These are phyloP conservation scores for Bembecia ichneumoniformis DNA, from an alignment of 2,888 invertebrate genomes.

Conservation along the genomic window DNA sequence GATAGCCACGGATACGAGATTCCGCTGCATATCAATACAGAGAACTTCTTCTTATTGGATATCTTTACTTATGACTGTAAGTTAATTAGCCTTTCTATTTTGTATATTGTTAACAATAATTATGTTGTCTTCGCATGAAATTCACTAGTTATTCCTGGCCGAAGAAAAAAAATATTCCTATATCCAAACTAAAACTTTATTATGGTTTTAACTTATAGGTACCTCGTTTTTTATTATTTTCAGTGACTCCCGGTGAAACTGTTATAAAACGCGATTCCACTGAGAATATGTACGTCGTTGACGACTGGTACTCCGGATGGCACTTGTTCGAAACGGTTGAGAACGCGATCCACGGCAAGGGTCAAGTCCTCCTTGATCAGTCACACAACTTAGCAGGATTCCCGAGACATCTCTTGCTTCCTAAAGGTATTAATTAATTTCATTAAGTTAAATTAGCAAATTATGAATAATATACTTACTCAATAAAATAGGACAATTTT, in stretches of 20 bases:
- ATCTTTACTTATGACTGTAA: slow-evolving; percentile 67
- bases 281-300: slow-evolving; percentile 69
- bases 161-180: no score
- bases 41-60: slow-evolving; percentile 74
- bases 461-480: not conserved
- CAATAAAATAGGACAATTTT: no score
- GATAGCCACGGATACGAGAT: slow-evolving; percentile 69
- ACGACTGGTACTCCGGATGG: slow-evolving; percentile 61
- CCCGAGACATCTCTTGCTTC: slow-evolving; percentile 75
- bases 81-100: slow-evolving; percentile 18
- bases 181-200: no score
- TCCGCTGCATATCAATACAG: slow-evolving; percentile 64
- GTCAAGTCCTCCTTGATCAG: slow-evolving; percentile 55
- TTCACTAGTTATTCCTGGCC: not conserved
- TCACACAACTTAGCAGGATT: slow-evolving; percentile 69
- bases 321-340: slow-evolving; percentile 59
- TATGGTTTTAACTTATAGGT: no score
- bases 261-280: slow-evolving; percentile 70
- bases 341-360: slow-evolving; percentile 55
- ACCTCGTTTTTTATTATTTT: not conserved
- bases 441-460: not conserved
- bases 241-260: slow-evolving; percentile 57
- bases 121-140: not conserved
- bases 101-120: not conserved
- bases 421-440: slow-evolving; percentile 62